phyloP scores from a whole-genome alignment of 1,140 invertebrate species.

The Mercenaria mercenaria region DNA sequence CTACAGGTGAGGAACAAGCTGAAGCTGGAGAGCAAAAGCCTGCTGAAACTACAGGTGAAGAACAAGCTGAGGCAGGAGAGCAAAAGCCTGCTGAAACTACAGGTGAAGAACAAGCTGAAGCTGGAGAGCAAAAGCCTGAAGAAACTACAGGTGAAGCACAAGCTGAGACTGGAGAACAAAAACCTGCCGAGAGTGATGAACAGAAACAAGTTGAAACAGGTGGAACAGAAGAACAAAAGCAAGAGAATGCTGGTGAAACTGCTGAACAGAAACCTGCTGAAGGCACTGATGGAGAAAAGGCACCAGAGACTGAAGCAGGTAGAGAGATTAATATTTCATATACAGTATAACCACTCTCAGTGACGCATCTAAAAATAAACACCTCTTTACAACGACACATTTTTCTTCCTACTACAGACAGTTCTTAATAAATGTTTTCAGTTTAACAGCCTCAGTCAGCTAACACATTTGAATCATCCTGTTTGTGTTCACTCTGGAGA shows the following conservation, averaged over 20 bases:
- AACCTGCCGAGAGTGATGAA: constrained; percentile 31
- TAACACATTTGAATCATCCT: too few relatives aligned
- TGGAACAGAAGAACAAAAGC: constrained; percentile 30
- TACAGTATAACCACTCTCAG: too few relatives aligned
- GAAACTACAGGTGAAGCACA: constrained; percentile 25
- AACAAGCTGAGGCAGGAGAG: constrained; percentile 2
- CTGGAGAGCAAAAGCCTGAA: neutral
- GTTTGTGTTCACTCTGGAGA: too few relatives aligned
- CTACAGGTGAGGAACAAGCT: too few relatives aligned
- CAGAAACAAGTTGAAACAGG: constrained; percentile 37
- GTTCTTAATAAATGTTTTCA: too few relatives aligned
- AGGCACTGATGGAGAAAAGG: constrained; percentile 23
- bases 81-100: constrained; percentile 13
- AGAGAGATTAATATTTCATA: too few relatives aligned
- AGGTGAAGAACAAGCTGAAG: neutral
- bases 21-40: neutral
- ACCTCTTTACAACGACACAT: too few relatives aligned
- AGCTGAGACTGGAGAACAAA: constrained; percentile 13
- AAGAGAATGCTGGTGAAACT: constrained; percentile 45
- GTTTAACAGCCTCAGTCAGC: too few relatives aligned
- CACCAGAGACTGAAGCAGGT: constrained; percentile 24
- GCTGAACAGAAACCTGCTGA: constrained; percentile 8
- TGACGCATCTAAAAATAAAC: too few relatives aligned
- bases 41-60: constrained; percentile 32
- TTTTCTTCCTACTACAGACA: too few relatives aligned